These are phyloP conservation scores for Ophion ventricosus DNA, from an alignment of 2,888 invertebrate genomes.

Conservation along the genomic window DNA sequence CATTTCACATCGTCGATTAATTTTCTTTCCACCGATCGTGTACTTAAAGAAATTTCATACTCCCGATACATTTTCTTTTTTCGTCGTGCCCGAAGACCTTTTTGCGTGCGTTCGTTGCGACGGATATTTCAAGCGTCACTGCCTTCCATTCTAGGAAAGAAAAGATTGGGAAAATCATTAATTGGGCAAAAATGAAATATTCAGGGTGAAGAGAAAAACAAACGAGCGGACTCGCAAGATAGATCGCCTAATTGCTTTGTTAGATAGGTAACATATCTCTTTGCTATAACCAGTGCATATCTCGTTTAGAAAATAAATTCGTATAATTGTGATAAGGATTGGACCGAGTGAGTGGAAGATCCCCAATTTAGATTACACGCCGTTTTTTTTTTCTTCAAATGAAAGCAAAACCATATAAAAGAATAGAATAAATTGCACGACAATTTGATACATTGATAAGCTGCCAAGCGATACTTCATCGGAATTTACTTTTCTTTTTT, in stretches of 20 bases:
- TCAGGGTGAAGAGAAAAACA: constrained; percentile 14
- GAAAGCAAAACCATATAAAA: constrained; percentile 1
- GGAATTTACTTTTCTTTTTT: background rate
- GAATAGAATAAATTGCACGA: constrained; percentile 17
- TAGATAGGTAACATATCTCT: constrained; percentile 70
- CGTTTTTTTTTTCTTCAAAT: constrained; percentile 38
- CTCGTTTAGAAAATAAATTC: constrained; percentile 64
- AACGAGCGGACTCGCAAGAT: constrained; percentile 44
- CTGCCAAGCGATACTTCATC: constrained; percentile 56
- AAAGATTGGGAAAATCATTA: constrained; percentile 29
- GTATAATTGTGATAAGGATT: constrained; percentile 61
- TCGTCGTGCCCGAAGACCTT: background rate
- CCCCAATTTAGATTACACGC: constrained; percentile 22
- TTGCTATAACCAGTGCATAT: constrained; percentile 70
- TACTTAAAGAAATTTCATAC: constrained; percentile 48
- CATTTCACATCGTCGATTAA: constrained; percentile 8
- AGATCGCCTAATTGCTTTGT: constrained; percentile 68
- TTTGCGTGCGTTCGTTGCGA: background rate
- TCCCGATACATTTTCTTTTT: constrained; percentile 4
- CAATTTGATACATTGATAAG: constrained; percentile 33
- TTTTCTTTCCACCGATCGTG: constrained; percentile 27
- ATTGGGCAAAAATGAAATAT: constrained; percentile 21
- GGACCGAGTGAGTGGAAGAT: constrained; percentile 39
- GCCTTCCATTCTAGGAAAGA: constrained; percentile 54
- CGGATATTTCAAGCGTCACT: constrained; percentile 57